phyloP scores from a whole-genome alignment of 2,113 vertebrate species.

The Casuarius casuarius region DNA sequence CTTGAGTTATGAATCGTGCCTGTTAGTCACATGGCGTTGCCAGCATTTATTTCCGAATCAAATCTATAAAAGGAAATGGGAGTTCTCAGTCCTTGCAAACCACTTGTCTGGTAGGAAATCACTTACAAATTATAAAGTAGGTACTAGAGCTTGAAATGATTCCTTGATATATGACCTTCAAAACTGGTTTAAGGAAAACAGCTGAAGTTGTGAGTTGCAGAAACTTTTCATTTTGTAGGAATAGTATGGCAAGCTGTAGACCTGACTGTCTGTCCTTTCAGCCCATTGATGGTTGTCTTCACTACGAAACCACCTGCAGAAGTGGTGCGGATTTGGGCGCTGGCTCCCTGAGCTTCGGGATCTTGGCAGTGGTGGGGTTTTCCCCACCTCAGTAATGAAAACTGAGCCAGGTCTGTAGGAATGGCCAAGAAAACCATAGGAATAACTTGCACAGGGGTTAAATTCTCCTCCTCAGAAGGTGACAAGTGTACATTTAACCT shows the following conservation, averaged over 20 bases:
- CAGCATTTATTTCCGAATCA: constrained; percentile 60
- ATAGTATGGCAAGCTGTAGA: background rate
- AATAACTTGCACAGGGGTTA: background rate
- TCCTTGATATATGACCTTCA: constrained; percentile 56
- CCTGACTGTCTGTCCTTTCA: background rate
- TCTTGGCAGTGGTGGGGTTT: background rate
- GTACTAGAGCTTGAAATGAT: background rate
- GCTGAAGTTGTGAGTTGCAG: background rate
- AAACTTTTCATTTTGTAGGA: background rate
- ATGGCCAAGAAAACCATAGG: background rate
- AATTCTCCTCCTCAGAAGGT: background rate
- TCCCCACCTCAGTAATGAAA: background rate
- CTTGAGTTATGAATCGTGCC: constrained; percentile 22
- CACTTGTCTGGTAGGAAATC: constrained; percentile 65
- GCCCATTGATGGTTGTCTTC: fast-evolving
- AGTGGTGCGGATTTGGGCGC: background rate
- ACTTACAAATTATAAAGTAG: constrained; percentile 38
- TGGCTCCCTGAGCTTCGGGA: background rate
- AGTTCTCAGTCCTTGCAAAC: constrained; percentile 36
- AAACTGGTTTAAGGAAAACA: background rate
- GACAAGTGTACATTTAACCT: background rate
- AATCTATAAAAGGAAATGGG: constrained; percentile 63
- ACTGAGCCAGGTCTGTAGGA: background rate
- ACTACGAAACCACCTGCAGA: background rate
- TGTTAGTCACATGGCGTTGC: constrained; percentile 17